phyloP scores from a whole-genome alignment of 2,797 vertebrate species.

The Decapterus maruadsi region DNA sequence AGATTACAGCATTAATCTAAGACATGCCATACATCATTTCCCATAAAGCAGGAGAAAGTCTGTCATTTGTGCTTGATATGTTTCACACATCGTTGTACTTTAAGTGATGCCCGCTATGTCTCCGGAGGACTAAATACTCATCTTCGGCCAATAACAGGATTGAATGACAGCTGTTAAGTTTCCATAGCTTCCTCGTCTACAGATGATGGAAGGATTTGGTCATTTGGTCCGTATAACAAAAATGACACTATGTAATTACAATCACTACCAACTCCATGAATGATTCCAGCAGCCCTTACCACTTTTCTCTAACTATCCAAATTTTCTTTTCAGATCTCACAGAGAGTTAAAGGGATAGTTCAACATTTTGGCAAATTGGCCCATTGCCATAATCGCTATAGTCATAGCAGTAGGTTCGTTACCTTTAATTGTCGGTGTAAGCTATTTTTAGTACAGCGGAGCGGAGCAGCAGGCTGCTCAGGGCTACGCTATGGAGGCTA shows the following conservation, averaged over 20 bases:
- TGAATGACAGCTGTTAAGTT: not conserved
- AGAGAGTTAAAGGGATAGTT: too few species aligned
- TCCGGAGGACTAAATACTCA: not conserved
- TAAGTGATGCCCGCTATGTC: not conserved
- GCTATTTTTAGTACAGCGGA: too few species aligned
- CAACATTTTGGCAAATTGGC: too few species aligned
- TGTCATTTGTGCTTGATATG: not conserved
- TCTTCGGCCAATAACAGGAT: not conserved
- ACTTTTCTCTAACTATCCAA: not conserved
- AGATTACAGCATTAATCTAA: slow-evolving; percentile 23
- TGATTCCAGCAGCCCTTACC: not conserved
- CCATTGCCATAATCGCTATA: too few species aligned
- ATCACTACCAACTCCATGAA: slow-evolving; percentile 6
- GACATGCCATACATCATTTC: not conserved
- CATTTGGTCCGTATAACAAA: not conserved
- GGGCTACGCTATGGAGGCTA: too few species aligned
- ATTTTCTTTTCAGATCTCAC: not conserved
- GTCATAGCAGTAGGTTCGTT: too few species aligned
- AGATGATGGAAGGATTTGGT: not conserved
- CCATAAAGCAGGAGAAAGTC: slow-evolving; percentile 6
- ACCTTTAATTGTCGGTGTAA: too few species aligned
- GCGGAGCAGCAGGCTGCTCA: too few species aligned
- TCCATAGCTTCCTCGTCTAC: not conserved
- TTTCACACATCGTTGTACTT: not conserved
- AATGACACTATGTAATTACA: not conserved